phyloP scores from a whole-genome alignment of 1,140 invertebrate species.

The Nephotettix cincticeps region DNA sequence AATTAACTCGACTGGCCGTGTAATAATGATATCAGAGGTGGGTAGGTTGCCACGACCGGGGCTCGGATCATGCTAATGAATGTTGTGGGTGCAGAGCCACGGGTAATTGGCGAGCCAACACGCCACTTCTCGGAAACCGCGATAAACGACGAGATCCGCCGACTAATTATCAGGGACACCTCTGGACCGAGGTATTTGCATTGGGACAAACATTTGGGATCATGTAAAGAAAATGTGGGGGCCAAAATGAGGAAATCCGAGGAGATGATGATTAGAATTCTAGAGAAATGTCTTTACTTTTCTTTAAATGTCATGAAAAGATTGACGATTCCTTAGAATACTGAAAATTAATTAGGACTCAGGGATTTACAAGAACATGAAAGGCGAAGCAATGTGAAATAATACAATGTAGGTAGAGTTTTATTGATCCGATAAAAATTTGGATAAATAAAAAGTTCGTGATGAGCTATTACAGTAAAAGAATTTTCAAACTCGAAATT shows the following conservation, averaged over 20 bases:
- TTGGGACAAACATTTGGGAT: not conserved
- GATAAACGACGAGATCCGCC: not conserved
- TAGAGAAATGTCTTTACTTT: no score
- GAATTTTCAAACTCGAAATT: no score
- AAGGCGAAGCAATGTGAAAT: no score
- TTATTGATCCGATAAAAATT: no score
- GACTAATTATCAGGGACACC: not conserved
- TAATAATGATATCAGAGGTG: constrained; percentile 3
- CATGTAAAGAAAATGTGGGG: not conserved
- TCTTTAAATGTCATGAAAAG: no score
- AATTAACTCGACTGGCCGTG: not conserved
- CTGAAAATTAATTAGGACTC: no score
- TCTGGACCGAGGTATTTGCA: no score
- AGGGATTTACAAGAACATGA: no score
- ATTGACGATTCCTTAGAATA: no score
- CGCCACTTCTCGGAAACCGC: constrained; percentile 1
- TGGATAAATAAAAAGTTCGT: no score
- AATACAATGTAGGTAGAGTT: no score
- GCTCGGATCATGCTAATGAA: not conserved
- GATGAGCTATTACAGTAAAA: no score
- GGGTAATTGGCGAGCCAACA: not conserved
- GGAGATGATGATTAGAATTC: not conserved
- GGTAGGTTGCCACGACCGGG: not conserved
- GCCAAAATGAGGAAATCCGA: not conserved
- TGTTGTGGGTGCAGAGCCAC: not conserved